phyloP scores from a whole-genome alignment of 2,888 invertebrate genomes.

The Papilio elwesi region DNA sequence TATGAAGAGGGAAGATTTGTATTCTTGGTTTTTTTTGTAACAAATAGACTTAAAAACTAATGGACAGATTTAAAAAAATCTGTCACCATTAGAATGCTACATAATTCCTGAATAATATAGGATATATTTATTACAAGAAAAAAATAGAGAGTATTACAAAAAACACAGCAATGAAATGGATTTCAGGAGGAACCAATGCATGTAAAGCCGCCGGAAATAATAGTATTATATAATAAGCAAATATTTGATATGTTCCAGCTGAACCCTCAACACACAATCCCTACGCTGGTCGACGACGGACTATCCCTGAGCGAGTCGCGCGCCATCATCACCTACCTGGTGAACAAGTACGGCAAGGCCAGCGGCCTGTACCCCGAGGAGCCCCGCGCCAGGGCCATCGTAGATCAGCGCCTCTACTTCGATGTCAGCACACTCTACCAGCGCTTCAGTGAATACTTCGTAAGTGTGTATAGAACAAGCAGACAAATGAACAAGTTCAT shows the following conservation, averaged over 20 bases:
- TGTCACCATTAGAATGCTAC: too few relatives aligned
- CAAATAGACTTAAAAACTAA: too few relatives aligned
- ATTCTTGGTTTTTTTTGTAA: too few relatives aligned
- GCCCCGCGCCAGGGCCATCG: conserved; percentile 88
- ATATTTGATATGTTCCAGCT: conserved; percentile 77
- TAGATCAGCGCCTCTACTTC: conserved; percentile 92
- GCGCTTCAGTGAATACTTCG: conserved; percentile 88
- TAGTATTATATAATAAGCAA: neutral
- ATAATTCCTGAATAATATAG: too few relatives aligned
- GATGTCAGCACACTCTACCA: conserved; percentile 90
- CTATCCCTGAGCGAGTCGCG: conserved; percentile 93
- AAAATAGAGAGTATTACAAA: conserved; percentile 77
- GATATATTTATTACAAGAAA: too few relatives aligned
- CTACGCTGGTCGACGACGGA: conserved; percentile 93
- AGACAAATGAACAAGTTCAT: too few relatives aligned
- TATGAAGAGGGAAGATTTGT: too few relatives aligned
- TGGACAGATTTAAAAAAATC: too few relatives aligned
- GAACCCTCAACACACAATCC: conserved; percentile 93
- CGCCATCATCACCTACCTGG: conserved; percentile 91
- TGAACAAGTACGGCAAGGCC: conserved; percentile 91
- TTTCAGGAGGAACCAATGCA: conserved; percentile 89
- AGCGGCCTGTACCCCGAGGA: conserved; percentile 91
- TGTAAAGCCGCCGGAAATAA: too few relatives aligned
- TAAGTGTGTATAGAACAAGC: conserved; percentile 69
- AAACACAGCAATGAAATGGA: conserved; percentile 91